Evolutionary conservation across 2,797 vertebrate genomes (phyloP), one percentile per base, ranked within the genome.

Genomic region (Cryptoprocta ferox): DNA sequence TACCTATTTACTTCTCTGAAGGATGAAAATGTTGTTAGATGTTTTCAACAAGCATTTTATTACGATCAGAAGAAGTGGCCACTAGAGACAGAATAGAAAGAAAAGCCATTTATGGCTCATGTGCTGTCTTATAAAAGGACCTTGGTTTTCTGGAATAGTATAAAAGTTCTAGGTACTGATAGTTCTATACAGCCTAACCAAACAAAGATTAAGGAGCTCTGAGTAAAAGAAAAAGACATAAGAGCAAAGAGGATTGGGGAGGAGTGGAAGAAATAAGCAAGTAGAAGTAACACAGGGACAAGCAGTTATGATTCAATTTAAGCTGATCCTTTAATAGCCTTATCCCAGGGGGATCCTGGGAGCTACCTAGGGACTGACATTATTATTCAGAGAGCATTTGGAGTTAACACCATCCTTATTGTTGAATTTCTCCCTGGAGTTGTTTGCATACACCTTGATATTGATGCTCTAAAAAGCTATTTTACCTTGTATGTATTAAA

Each of bases 381-480:
- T 89, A 87, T 82, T 85, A 94, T 97, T 92, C 84, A 95, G 66
- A 92, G 71, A 94, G 88, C 50, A 96, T 91, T 96, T 84, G 32
- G 39, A 95, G 95, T 97, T 95, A 96, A 81, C 83, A 87, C 48
- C 50, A 63, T 92, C 35, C 18, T 95, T 91, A 96, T 90, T 96
- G 90, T 79, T 82, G 66, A 88, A 96, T 96, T 86, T 94, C 91
- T 94, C 76, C 35, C 59, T 83, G 68, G 96, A 96, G 73, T 92
- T 97, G 85, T 97, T 96, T 96, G 85, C 75, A 91, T 86, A 83
- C 42, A 97, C 45, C 89, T 97, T 96, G 68, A 73, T 95, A 92
- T 4, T 45, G 53, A 94, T 92, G 42, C 18, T 65, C 37, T 92
- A 92, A 92, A 73, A 96, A 73, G 73, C 82, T 90, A 42, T 91